Conservation (phyloP, 2,113 vertebrate genomes). For the Malurus alboscapulatus region DNA sequence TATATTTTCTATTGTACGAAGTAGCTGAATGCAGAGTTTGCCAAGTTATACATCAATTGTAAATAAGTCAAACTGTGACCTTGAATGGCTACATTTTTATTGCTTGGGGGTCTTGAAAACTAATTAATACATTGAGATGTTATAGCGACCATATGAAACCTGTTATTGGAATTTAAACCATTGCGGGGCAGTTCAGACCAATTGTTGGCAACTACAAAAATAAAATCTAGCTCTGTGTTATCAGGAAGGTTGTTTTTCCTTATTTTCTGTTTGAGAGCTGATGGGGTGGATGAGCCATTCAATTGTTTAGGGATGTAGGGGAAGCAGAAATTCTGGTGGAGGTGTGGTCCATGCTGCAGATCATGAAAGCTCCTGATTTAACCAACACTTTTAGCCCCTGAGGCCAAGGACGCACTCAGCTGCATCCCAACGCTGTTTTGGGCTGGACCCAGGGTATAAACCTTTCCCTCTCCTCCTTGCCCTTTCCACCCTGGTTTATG, state of each 20-base stretch:
- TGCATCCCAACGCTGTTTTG: background rate
- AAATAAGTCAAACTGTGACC: conserved; percentile 81
- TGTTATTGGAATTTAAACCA: conserved; percentile 65
- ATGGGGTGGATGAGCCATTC: background rate
- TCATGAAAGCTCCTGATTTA: background rate
- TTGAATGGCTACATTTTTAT: conserved; percentile 72
- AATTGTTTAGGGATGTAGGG: background rate
- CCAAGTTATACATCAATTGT: conserved; percentile 78
- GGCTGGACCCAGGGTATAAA: background rate
- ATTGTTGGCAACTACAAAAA: background rate
- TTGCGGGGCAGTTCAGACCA: background rate
- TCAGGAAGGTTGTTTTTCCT: background rate
- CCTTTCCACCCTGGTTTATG: background rate
- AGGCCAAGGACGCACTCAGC: background rate
- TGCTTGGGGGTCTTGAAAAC: conserved; percentile 67
- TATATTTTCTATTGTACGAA: conserved; percentile 77
- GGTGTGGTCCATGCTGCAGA: background rate
- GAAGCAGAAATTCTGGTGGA: background rate
- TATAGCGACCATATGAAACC: conserved; percentile 66
- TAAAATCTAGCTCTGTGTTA: background rate
- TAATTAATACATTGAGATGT: conserved; percentile 75
- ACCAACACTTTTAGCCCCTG: background rate
- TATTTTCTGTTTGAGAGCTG: background rate
- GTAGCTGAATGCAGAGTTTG: conserved; percentile 68
- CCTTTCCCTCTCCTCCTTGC: background rate